Base-by-base conservation (phyloP, 92 coral and sea anemone species). In the Epizoanthus illoricatus region DNA sequence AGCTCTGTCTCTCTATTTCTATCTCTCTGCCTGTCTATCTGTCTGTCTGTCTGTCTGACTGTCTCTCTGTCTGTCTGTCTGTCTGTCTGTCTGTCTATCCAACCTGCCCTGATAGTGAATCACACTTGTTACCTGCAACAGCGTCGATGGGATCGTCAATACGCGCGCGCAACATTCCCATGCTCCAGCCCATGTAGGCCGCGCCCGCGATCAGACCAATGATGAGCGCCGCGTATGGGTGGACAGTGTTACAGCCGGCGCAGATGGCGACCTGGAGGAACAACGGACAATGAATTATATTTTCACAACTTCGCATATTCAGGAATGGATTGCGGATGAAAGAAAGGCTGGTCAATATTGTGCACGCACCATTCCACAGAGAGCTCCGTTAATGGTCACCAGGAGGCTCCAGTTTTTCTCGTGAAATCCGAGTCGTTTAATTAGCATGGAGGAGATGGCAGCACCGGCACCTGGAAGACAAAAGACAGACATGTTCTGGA, bases 61-160 rank as follows among this genome's bases (percentile, higher is more conserved):
- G n/a, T 28, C 36, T 28, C n/a, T n/a, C 33, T 28, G 33, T n/a
- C n/a, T n/a, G n/a, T n/a, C n/a, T n/a, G n/a, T n/a, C n/a, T n/a
- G n/a, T 28, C 36, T 28, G 36, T 28, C 36, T 28, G 36, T 28
- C 36, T 28, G 36, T 28, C 36, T 28, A 28, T 28, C 36, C 2
- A 28, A 28, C 36, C 1, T 28, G 36, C 36, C 36, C 36, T 28
- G 36, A 28, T 28, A 28, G 36, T 2, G 36, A 2, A 28, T 28
- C 36, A 28, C 2, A 1, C 36, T 28, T 28, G 36, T 85, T 76
- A 94, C 98, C 98, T 64, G 98, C 95, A 59, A 91, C 95, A 8
- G 95, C 93, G 19, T 94, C 98, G 33, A 94, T 84, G 2, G 98
- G 98, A 69, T 94, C 98, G 84, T 94, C 98, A 61, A 92, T 75